phyloP scores from a whole-genome alignment of 2,888 invertebrate genomes.

The Abrostola tripartita region DNA sequence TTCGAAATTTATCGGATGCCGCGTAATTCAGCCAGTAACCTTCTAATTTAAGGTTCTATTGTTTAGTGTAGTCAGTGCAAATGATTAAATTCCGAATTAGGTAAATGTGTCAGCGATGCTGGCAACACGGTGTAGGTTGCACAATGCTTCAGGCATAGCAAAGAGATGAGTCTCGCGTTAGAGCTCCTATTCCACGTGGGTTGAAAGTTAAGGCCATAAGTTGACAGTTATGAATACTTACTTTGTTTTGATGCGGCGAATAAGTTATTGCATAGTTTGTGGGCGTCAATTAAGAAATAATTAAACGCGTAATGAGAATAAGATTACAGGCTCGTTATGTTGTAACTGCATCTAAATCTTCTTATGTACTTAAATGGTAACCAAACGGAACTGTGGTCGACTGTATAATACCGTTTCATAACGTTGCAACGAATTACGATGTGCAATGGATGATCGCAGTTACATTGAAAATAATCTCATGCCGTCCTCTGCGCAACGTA shows the following conservation, averaged over 20 bases:
- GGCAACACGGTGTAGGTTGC: conserved; percentile 73
- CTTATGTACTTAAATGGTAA: conserved; percentile 45
- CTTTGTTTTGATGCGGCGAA: conserved; percentile 67
- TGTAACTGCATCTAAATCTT: conserved; percentile 54
- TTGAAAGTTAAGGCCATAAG: conserved; percentile 78
- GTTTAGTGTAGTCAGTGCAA: conserved; percentile 77
- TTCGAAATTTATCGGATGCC: conserved; percentile 69
- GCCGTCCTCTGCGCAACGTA: conserved; percentile 52
- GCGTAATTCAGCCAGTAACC: conserved; percentile 70
- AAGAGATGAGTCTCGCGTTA: conserved; percentile 70
- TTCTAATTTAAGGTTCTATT: conserved; percentile 80
- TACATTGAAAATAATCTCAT: conserved; percentile 69
- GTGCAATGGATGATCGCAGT: conserved; percentile 67
- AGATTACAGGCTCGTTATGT: conserved; percentile 48
- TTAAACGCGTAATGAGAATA: conserved; percentile 42
- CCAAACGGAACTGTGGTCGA: conserved; percentile 56
- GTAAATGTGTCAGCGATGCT: conserved; percentile 79
- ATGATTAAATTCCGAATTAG: conserved; percentile 79
- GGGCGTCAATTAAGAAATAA: conserved; percentile 66
- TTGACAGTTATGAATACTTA: conserved; percentile 80
- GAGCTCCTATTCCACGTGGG: conserved; percentile 74
- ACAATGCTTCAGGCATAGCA: conserved; percentile 75
- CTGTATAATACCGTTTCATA: conserved; percentile 65
- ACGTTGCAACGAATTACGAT: conserved; percentile 66
- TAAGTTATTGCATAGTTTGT: conserved; percentile 65